phyloP scores from a whole-genome alignment of 2,888 invertebrate species.

The Stictocephala bisonia region DNA sequence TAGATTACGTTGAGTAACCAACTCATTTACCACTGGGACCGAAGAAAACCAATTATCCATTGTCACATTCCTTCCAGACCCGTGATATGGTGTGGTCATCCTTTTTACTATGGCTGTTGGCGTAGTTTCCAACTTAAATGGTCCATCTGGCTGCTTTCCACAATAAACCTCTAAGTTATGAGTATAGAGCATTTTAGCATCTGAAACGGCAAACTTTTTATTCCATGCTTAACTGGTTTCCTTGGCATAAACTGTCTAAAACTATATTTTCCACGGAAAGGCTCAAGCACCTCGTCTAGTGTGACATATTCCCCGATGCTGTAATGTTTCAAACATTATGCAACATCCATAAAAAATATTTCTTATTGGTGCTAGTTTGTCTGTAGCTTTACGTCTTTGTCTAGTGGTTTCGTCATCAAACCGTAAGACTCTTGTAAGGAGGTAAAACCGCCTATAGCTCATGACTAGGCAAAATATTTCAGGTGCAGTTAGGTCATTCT shows the following conservation, averaged over 20 bases:
- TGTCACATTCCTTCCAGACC: not conserved
- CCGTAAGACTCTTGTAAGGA: not conserved
- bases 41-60: too few species aligned
- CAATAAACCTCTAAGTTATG: not conserved
- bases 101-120: not conserved
- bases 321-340: conserved; percentile 2
- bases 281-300: not conserved
- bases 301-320: not conserved
- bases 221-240: not conserved
- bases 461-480: not conserved
- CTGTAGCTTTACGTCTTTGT: not conserved
- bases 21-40: not conserved
- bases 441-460: not conserved
- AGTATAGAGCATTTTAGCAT: not conserved
- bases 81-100: not conserved
- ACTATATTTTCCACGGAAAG: not conserved
- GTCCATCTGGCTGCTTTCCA: too few species aligned
- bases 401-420: not conserved
- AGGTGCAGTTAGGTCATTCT: not conserved
- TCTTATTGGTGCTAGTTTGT: too few species aligned
- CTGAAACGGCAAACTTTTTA: not conserved
- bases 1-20: not conserved
- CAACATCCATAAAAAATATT: too few species aligned
- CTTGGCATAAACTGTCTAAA: too few species aligned
- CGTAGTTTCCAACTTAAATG: not conserved